Base-by-base conservation (phyloP, 1,140 invertebrate species). In the Daktulosphaira vitifoliae region DNA sequence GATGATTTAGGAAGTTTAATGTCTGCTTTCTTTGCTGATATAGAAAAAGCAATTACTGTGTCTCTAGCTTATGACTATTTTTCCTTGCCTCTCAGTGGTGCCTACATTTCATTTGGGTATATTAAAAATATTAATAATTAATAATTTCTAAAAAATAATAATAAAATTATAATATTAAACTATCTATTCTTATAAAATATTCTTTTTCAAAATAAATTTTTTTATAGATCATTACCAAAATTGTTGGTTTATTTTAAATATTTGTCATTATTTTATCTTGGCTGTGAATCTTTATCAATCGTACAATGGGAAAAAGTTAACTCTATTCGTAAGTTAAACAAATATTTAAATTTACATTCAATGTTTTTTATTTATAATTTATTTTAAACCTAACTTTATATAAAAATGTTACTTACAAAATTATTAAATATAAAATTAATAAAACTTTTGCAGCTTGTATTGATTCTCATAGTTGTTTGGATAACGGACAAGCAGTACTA, bases 241-340 rank as follows among this genome's bases (percentile, higher is more conserved):
- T 76, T 81, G n/a, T 79, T 80, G 3, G 71, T 74, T 13, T 80
- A 79, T 62, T 16, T 82, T 3, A 81, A 82, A 69, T 86, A 82
- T 69, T 67, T 83, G 2, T 86, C 84, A 0, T 77, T 81, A 1
- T 87, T 87, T 70, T 87, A 83, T 71, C 86, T 85, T 69, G 80
- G 83, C 2, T 77, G 81, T 37, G 84, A 87, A 71, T 82, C 81
- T 4, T 74, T 86, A 42, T 84, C 84, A 16, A 80, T 85, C 11
- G 76, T 81, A 0, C 84, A 85, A 69, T 87, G 84, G 84, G 76
- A 76, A 53, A 76, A 79, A 29, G 80, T 85, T 7, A 74, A 79
- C 50, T 73, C 77, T 1, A 84, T 86, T 65, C 78, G 81, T 82
- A 70, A 69, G 68, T 53, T 15, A 6, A 33, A n/a, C 18, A 0